Percentiles rank a stretch among this genome's conserved stretches.
Evolutionary conservation across 2,797 vertebrate species (phyloP).

Genomic region (Gobio occitaniae): DNA sequence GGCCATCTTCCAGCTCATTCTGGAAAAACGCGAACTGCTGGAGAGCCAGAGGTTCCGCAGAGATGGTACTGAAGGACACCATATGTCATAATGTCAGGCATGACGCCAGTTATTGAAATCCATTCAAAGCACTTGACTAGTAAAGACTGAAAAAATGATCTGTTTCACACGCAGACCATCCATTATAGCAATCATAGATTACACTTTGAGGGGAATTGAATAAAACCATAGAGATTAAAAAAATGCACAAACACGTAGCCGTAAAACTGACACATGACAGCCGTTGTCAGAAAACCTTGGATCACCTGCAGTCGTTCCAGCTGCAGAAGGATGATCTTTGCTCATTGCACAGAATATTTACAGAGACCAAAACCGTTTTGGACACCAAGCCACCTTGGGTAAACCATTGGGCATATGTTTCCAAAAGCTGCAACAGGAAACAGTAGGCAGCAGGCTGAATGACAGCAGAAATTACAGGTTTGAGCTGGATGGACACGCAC

Average conservation of each 20-base stretch:
- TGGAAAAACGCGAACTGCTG: constrained; percentile 82
- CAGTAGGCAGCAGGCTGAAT: constrained; percentile 78
- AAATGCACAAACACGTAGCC: constrained; percentile 15
- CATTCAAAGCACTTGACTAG: constrained; percentile 24
- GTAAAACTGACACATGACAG: constrained; percentile 6
- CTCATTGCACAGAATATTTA: constrained; percentile 47
- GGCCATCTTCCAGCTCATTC: constrained; percentile 82
- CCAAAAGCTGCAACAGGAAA: constrained; percentile 85
- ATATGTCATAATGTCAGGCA: constrained; percentile 38
- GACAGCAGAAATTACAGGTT: constrained; percentile 82
- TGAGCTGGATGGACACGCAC: constrained; percentile 72
- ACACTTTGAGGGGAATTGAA: not conserved
- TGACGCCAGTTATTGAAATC: not conserved
- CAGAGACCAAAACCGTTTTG: constrained; percentile 57
- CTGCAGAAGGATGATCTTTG: constrained; percentile 31
- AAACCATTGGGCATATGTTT: constrained; percentile 73
- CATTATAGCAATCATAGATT: not conserved
- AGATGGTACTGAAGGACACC: constrained; percentile 70
- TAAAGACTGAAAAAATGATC: not conserved
- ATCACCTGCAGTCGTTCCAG: constrained; percentile 37
- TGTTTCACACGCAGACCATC: not conserved
- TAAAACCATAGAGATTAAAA: constrained; percentile 9
- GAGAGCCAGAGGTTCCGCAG: constrained; percentile 79
- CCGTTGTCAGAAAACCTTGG: constrained; percentile 19
- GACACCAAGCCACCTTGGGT: constrained; percentile 76